Conservation (phyloP, 2,797 vertebrate species). For the Sardinella longiceps region DNA sequence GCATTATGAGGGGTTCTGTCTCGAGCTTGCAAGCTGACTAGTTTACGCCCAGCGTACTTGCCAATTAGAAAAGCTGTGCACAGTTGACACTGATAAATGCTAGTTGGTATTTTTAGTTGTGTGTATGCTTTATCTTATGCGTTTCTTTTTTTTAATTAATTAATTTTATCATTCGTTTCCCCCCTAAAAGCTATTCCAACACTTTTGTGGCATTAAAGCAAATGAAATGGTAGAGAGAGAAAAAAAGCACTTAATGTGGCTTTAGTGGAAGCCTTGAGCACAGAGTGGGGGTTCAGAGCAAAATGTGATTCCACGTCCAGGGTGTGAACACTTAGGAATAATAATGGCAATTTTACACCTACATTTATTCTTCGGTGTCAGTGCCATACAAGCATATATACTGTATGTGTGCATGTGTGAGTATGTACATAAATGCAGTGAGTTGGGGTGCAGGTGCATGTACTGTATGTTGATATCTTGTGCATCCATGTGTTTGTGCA, state of each 20-base stretch:
- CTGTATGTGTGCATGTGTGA: not conserved
- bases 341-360: not conserved
- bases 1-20: not conserved
- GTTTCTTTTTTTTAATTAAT: no score
- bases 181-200: not conserved
- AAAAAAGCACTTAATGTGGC: not conserved
- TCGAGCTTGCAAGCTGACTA: not conserved
- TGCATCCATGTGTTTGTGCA: slow-evolving; percentile 25
- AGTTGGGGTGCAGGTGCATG: not conserved
- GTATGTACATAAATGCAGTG: not conserved
- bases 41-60: not conserved
- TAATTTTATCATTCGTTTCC: no score
- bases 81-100: not conserved
- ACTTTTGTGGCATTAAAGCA: not conserved
- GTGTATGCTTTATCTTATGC: not conserved
- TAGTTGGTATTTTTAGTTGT: not conserved
- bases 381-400: not conserved
- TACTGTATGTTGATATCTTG: not conserved
- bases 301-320: not conserved
- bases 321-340: not conserved
- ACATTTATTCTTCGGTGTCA: not conserved
- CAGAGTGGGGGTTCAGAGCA: not conserved
- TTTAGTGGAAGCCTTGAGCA: not conserved
- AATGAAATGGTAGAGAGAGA: no score
- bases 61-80: not conserved